phyloP scores from a whole-genome alignment of 2,797 vertebrate species.

The Hydrophis major region DNA sequence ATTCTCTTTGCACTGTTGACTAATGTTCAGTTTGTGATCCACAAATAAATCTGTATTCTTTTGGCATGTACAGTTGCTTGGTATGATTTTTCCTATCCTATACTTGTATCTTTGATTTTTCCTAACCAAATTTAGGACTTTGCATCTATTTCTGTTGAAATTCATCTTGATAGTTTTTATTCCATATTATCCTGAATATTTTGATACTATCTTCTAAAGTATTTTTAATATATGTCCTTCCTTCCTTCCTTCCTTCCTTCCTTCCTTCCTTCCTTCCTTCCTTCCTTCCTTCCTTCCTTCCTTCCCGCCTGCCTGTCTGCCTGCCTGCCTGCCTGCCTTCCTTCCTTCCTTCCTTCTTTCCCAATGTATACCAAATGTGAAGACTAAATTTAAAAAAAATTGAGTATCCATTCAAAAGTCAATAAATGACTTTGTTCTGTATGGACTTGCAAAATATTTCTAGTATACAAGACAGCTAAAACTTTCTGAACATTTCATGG shows the following conservation, averaged over 20 bases:
- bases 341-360: background rate
- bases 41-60: background rate
- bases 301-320: too few relatives aligned
- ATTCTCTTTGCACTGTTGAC: background rate
- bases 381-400: background rate
- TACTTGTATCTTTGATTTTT: background rate
- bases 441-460: conserved; percentile 11
- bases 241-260: too few relatives aligned
- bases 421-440: conserved; percentile 6
- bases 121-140: background rate
- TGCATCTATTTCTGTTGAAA: background rate
- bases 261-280: background rate
- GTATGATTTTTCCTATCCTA: background rate
- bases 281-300: background rate
- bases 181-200: background rate
- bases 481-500: conserved; percentile 10
- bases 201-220: background rate
- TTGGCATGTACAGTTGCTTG: background rate
- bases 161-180: background rate
- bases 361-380: background rate
- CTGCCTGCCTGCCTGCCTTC: background rate
- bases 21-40: background rate
- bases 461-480: background rate
- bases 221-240: background rate
- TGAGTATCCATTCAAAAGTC: background rate